phyloP scores from a whole-genome alignment of 1,140 invertebrate genomes.

The Drosophila tani region DNA sequence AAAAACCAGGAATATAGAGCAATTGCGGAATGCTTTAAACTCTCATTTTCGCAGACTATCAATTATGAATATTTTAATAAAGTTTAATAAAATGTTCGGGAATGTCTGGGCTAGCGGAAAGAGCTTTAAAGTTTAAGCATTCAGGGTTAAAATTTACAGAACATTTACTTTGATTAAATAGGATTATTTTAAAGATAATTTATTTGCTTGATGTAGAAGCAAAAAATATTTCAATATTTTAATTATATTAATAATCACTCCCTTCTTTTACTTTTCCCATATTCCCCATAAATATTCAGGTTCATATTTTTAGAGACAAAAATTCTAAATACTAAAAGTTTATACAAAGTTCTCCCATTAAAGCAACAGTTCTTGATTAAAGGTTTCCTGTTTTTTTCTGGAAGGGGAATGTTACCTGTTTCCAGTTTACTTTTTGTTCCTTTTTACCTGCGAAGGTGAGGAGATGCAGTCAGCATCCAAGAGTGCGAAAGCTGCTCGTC shows the following conservation, averaged over 20 bases:
- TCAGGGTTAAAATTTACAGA: neutral
- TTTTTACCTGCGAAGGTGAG: slow-evolving; percentile 5
- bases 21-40: slow-evolving; percentile 31
- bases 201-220: no score
- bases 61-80: slow-evolving; percentile 27
- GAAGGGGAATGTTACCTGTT: neutral
- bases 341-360: neutral
- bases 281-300: no score
- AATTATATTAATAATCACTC: no score
- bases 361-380: neutral
- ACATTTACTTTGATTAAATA: no score
- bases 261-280: no score
- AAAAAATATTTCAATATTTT: no score
- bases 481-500: slow-evolving; percentile 58
- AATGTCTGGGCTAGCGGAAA: neutral
- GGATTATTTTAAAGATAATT: no score
- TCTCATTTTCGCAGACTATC: slow-evolving; percentile 24
- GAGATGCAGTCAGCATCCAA: slow-evolving; percentile 31
- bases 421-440: neutral
- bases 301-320: neutral
- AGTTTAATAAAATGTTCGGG: slow-evolving; percentile 1
- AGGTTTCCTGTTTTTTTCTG: slow-evolving; percentile 15
- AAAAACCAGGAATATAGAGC: slow-evolving; percentile 23
- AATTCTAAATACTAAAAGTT: neutral
- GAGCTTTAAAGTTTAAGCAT: neutral